Percentiles rank a stretch among this genome's conserved stretches.
Evolutionary conservation across 2,113 vertebrate genomes (phyloP).

Genomic region (Verasper variegatus): DNA sequence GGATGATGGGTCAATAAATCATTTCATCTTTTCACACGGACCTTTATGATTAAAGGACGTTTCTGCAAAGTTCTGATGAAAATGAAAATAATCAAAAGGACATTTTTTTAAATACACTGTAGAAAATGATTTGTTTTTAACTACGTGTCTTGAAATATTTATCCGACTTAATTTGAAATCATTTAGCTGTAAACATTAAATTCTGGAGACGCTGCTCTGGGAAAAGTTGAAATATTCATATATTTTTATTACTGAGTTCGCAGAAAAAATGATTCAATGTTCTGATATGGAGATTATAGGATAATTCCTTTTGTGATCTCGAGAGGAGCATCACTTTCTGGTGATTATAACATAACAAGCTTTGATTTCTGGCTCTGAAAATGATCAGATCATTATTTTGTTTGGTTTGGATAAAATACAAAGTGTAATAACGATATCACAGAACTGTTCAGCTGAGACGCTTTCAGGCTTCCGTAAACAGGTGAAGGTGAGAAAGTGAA

Average conservation of each 20-base stretch:
- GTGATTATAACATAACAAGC: not conserved
- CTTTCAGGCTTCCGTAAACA: not conserved
- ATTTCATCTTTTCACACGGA: not conserved
- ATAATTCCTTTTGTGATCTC: too few species aligned
- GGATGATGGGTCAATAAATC: not conserved
- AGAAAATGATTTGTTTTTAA: too few species aligned
- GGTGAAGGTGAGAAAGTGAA: slow-evolving; percentile 7
- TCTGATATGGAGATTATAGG: too few species aligned
- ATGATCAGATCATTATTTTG: not conserved
- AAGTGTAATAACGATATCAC: not conserved
- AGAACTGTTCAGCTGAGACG: not conserved
- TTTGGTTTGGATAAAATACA: not conserved
- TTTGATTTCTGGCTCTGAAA: not conserved
- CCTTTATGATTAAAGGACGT: not conserved
- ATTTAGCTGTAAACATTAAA: too few species aligned
- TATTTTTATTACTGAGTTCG: not conserved
- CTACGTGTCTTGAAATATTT: too few species aligned
- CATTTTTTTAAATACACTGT: too few species aligned
- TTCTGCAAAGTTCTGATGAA: too few species aligned
- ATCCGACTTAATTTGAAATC: too few species aligned
- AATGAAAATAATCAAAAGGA: too few species aligned
- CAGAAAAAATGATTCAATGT: too few species aligned
- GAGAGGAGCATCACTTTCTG: not conserved
- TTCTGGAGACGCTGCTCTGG: not conserved
- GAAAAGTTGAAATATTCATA: not conserved